Percentiles rank a stretch among this genome's conserved stretches.
Evolutionary conservation across 2,888 invertebrate species (phyloP).

Genomic region (Rhyacophila evoluta): DNA sequence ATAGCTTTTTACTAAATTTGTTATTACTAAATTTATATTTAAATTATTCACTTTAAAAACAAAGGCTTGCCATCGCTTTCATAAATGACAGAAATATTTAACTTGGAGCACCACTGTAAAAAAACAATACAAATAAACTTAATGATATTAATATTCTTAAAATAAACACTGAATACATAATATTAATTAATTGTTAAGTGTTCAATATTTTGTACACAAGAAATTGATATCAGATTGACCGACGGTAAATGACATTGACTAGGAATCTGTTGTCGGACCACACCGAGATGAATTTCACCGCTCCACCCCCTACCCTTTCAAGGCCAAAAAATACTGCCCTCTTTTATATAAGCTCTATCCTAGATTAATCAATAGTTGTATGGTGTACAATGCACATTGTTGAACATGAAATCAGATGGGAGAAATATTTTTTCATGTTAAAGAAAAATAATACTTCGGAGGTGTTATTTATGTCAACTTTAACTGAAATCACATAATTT

Average conservation of each 20-base stretch:
- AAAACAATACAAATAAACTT: background rate
- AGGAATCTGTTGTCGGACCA: slow-evolving; percentile 45
- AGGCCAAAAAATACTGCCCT: background rate
- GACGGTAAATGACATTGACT: slow-evolving; percentile 51
- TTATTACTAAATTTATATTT: too few species aligned
- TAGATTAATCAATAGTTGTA: background rate
- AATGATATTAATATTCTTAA: background rate
- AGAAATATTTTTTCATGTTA: too few species aligned
- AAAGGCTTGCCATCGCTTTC: too few species aligned
- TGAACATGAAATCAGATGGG: too few species aligned
- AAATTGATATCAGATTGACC: slow-evolving; percentile 23
- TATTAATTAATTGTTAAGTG: background rate
- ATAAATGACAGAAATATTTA: too few species aligned
- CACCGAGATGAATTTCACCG: slow-evolving; percentile 11
- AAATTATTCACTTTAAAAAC: too few species aligned
- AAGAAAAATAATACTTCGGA: too few species aligned
- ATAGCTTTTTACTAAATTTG: too few species aligned
- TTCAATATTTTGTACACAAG: slow-evolving; percentile 7
- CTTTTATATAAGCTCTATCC: background rate
- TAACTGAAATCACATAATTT: too few species aligned
- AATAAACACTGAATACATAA: background rate
- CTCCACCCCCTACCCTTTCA: background rate
- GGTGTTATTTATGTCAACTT: too few species aligned
- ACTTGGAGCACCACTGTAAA: background rate
- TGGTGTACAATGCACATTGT: too few species aligned